These are phyloP conservation scores for Colossoma macropomum DNA, from an alignment of 2,113 vertebrate species.

Conservation along the genomic window DNA sequence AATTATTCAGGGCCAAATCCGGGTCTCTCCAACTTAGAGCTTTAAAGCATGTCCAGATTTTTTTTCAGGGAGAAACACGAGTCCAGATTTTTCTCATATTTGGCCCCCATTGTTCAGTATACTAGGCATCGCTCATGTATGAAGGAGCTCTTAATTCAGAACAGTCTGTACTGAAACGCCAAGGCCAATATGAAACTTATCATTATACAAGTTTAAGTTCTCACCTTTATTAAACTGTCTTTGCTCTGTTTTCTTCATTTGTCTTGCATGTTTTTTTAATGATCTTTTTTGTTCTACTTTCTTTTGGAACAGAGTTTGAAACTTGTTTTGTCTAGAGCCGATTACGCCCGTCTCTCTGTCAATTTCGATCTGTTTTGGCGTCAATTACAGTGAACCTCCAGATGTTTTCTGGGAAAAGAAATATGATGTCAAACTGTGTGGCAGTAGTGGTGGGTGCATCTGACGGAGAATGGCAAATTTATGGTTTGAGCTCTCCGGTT, in stretches of 20 bases:
- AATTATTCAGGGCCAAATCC: too few relatives aligned
- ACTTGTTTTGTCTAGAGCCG: constrained; percentile 13
- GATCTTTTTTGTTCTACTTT: not conserved
- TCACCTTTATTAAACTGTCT: not conserved
- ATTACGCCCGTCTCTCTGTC: constrained; percentile 28
- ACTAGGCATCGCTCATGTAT: too few relatives aligned
- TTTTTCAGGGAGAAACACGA: too few relatives aligned
- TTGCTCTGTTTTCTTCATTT: not conserved
- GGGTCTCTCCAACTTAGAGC: too few relatives aligned
- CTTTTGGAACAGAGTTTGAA: not conserved
- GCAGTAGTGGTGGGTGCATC: not conserved
- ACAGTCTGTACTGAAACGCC: not conserved
- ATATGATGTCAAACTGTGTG: constrained; percentile 29
- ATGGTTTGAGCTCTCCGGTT: not conserved
- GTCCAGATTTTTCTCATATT: too few relatives aligned
- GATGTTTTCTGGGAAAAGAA: constrained; percentile 38
- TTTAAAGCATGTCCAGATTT: too few relatives aligned
- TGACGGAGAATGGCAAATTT: constrained; percentile 24
- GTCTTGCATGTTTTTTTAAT: not conserved
- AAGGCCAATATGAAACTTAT: not conserved
- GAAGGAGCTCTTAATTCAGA: too few relatives aligned
- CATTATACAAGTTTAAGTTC: too few relatives aligned
- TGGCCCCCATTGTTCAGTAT: too few relatives aligned
- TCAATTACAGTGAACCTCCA: constrained; percentile 19
- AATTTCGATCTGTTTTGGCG: constrained; percentile 15